Evolutionary conservation across 2,888 invertebrate species (phyloP).

Genomic region (Amphiduros pacificus): DNA sequence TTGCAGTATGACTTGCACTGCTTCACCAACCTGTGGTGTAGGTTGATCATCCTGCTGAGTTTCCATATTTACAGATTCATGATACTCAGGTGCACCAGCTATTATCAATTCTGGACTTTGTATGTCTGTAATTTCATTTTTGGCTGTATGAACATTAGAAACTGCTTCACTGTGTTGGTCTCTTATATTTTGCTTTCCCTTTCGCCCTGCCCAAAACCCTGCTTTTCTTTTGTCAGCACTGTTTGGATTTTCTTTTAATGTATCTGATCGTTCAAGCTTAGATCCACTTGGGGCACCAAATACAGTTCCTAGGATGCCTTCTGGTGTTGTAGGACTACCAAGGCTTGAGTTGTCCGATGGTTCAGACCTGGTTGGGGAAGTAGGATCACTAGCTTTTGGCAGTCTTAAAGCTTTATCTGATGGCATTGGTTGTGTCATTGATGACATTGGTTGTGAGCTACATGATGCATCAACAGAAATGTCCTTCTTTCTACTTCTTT

Average conservation of each 20-base stretch:
- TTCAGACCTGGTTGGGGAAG: neutral
- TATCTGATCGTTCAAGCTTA: conserved; percentile 15
- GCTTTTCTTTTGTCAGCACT: conserved; percentile 8
- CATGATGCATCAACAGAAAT: too few species aligned
- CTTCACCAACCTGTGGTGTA: too few species aligned
- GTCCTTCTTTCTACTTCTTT: neutral
- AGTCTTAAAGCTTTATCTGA: neutral
- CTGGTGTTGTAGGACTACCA: neutral
- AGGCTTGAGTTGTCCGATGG: neutral
- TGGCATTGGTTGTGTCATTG: neutral
- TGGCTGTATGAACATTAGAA: too few species aligned
- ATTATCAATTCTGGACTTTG: too few species aligned
- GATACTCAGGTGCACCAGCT: too few species aligned
- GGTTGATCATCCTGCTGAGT: too few species aligned
- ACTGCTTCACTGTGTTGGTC: too few species aligned
- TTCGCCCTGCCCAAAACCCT: conserved; percentile 6
- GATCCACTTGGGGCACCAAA: conserved; percentile 14
- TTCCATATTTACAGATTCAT: too few species aligned
- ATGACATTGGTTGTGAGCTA: neutral
- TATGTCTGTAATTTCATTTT: too few species aligned
- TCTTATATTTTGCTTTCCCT: too few species aligned
- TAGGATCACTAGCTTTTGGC: neutral
- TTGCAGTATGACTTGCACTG: too few species aligned
- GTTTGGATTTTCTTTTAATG: conserved; percentile 13
- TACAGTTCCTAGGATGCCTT: conserved; percentile 15